These are phyloP conservation scores for Rhinopomastus cyanomelas DNA, from an alignment of 2,113 vertebrate species.

Conservation along the genomic window DNA sequence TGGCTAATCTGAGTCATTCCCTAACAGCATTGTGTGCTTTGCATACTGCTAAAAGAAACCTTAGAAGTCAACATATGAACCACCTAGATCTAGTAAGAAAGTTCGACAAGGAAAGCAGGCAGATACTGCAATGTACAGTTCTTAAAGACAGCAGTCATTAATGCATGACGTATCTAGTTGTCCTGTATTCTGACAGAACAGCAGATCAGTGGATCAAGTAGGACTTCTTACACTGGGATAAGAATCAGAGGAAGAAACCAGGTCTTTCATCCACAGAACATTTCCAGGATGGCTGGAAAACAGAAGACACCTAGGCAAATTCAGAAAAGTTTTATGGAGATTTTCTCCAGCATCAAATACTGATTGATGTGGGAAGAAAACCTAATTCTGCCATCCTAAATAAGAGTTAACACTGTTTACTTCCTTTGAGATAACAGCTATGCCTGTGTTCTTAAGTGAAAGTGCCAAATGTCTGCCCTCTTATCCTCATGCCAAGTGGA, in stretches of 20 bases:
- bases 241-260: background rate
- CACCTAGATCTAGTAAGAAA: background rate
- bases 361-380: background rate
- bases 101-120: background rate
- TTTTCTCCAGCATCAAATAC: background rate
- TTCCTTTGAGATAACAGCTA: too few species aligned
- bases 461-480: background rate
- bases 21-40: background rate
- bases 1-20: background rate
- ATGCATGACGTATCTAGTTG: background rate
- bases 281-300: background rate
- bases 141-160: background rate
- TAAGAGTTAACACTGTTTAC: too few species aligned
- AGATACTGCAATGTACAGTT: background rate
- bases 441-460: background rate
- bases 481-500: background rate
- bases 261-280: background rate
- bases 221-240: background rate
- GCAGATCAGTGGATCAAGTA: background rate
- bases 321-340: background rate
- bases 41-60: background rate
- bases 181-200: background rate
- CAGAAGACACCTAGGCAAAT: background rate
- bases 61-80: background rate
- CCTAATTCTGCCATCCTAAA: background rate